Conservation (phyloP, 1,140 invertebrate species). For the Bombus sylvicola region DNA sequence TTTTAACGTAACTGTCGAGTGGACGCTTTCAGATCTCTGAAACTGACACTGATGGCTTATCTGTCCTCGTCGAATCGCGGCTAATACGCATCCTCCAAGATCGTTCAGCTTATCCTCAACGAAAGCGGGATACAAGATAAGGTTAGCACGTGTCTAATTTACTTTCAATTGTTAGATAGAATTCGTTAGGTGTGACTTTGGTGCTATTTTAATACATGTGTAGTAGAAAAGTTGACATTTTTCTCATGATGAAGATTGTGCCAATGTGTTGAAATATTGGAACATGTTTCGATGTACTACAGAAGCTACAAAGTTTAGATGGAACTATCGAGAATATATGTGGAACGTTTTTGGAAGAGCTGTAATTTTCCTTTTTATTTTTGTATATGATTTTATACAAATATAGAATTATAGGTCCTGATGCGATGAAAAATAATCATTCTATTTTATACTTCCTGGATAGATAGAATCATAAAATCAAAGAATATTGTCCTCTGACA, state of each 20-base stretch:
- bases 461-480: too few relatives aligned
- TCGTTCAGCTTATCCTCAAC: conserved; percentile 24
- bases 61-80: conserved; percentile 56
- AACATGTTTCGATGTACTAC: too few relatives aligned
- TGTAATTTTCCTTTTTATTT: neutral
- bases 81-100: conserved; percentile 42
- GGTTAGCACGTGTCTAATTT: conserved; percentile 30
- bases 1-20: conserved; percentile 80
- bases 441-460: too few relatives aligned
- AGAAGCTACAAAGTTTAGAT: too few relatives aligned
- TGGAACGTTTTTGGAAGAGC: neutral
- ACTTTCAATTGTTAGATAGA: neutral
- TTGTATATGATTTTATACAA: too few relatives aligned
- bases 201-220: neutral
- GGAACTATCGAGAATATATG: too few relatives aligned
- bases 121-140: conserved; percentile 1
- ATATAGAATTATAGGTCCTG: too few relatives aligned
- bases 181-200: neutral
- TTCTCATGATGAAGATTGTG: neutral
- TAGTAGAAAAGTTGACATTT: neutral
- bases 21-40: conserved; percentile 76
- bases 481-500: too few relatives aligned
- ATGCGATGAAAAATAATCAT: neutral
- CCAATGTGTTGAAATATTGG: neutral
- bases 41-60: conserved; percentile 80